Conservation (phyloP, 2,113 vertebrate genomes). For the Phoxinus phoxinus region DNA sequence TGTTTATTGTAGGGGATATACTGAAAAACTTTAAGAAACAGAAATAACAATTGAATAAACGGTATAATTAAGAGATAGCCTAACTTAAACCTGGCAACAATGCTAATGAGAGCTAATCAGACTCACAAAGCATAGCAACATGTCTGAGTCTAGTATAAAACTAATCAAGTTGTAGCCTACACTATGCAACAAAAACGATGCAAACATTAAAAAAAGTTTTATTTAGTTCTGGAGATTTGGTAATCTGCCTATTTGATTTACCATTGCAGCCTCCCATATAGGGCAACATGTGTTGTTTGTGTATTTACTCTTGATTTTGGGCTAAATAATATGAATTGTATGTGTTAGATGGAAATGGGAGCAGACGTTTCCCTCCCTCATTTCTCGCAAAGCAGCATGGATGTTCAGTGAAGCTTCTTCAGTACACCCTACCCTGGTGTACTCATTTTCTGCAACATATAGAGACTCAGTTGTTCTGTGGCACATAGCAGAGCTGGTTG, state of each 20-base stretch:
- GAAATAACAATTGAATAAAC: not conserved
- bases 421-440: slow-evolving; percentile 61
- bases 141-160: not conserved
- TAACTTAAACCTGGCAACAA: not conserved
- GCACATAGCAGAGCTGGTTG: slow-evolving; percentile 72
- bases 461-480: slow-evolving; percentile 76
- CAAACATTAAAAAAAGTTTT: not conserved
- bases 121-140: not conserved
- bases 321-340: slow-evolving; percentile 61
- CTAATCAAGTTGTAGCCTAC: not conserved
- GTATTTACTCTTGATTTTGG: slow-evolving; percentile 62
- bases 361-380: slow-evolving; percentile 52
- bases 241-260: not conserved
- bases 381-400: slow-evolving; percentile 38
- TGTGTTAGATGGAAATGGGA: slow-evolving; percentile 63
- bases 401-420: slow-evolving; percentile 57
- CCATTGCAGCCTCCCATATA: not conserved
- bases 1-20: not conserved
- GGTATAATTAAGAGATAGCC: not conserved
- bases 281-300: slow-evolving; percentile 58
- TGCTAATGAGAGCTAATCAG: not conserved
- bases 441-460: slow-evolving; percentile 70
- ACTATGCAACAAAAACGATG: not conserved
- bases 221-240: not conserved
- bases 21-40: not conserved